Conservation (phyloP, 2,888 invertebrate species). For the Listrodromus nycthemerus region DNA sequence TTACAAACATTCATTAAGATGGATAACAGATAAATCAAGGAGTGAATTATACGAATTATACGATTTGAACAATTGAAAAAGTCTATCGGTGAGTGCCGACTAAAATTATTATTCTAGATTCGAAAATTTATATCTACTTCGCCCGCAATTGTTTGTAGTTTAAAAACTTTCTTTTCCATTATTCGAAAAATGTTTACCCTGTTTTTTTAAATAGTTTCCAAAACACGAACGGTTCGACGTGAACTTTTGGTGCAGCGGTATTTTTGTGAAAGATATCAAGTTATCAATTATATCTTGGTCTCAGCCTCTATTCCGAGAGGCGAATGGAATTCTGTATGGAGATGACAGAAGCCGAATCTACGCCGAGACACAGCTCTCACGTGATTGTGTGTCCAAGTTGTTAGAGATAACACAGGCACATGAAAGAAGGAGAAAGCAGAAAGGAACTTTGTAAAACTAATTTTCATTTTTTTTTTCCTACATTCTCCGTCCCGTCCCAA, state of each 20-base stretch:
- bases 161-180: too few relatives aligned
- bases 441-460: slow-evolving; percentile 10
- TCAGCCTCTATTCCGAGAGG: not conserved
- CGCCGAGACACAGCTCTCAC: not conserved
- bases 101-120: too few relatives aligned
- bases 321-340: not conserved
- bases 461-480: not conserved
- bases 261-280: not conserved
- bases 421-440: not conserved
- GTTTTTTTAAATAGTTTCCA: too few relatives aligned
- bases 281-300: slow-evolving; percentile 15
- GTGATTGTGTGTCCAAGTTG: not conserved
- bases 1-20: slow-evolving; percentile 25
- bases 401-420: slow-evolving; percentile 7
- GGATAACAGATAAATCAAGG: not conserved
- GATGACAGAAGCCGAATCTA: slow-evolving; percentile 12
- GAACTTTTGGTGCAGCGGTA: not conserved
- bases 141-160: not conserved
- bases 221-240: too few relatives aligned
- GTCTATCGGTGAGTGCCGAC: too few relatives aligned
- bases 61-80: not conserved
- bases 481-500: not conserved
- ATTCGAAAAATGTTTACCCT: too few relatives aligned
- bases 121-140: not conserved
- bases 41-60: slow-evolving; percentile 1